Evolutionary conservation across 1,140 invertebrate genomes (phyloP), one percentile per base, ranked within the genome.

Genomic region (Trichonephila inaurata): DNA sequence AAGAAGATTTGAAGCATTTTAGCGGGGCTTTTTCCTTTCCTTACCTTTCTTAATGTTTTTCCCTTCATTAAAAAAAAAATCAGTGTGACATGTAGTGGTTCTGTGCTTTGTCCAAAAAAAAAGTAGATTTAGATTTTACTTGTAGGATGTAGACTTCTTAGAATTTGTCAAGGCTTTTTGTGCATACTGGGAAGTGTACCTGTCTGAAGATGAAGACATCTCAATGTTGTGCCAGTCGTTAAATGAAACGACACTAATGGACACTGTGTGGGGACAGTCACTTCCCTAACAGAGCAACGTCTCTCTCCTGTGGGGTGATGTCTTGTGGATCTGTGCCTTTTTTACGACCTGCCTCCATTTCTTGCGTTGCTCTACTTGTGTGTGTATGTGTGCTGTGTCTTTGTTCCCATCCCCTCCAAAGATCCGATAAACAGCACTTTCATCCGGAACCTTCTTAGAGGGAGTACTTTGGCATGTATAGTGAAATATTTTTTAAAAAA

Each of bases 301-400:
- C 72, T 77, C 69, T 77, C 72, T 77, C 72, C 28, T 77, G 72
- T 28, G 28, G 28, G 8, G 21, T 40, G 40, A 91, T 18, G 89
- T 91, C 92, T 88, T 93, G 92, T 82, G 92, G 66, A 93, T 72
- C 85, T 89, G 92, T 93, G 92, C 92, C 92, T 93, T 93, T 92
- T 93, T 93, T 93, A 89, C 44, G 86, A 93, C 92, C 92, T 93
- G 92, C 92, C 92, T 93, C 85, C 58, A 44, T n/a, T 82, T 91
- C 51, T 58, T 91, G 66, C 82, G 51, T 77, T 33, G 72, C 24
- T 33, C 28, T 40, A 40, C 33, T 77, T 40, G 33, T 33, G 18
- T 77, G 16, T 18, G 18, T 40, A n/a, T n/a, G 28, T 33, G 69
- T 77, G 69, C 69, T 77, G 69, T 77, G 24, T 28, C 69, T 62